Conservation (phyloP, 23 tunicate genomes). For the Oikopleura albicans region DNA sequence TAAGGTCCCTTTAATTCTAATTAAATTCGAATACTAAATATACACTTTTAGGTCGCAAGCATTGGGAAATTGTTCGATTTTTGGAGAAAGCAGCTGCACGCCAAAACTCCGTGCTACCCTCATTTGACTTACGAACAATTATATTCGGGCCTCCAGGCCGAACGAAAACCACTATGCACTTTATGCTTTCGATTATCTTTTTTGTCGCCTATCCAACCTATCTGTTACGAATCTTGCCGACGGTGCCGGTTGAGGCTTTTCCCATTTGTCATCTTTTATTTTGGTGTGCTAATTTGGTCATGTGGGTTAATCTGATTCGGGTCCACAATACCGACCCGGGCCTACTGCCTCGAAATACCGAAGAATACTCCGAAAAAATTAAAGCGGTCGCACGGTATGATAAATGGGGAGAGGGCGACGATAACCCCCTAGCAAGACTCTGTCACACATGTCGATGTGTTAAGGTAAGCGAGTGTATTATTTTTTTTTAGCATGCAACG, state of each 20-base stretch:
- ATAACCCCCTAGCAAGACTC: conserved; percentile 53
- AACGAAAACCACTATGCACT: conserved; percentile 50
- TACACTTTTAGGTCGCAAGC: neutral
- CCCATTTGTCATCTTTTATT: conserved; percentile 40
- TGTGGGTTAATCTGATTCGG: conserved; percentile 57
- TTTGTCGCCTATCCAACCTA: conserved; percentile 63
- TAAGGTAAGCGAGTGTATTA: neutral
- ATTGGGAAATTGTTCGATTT: neutral
- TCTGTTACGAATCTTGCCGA: conserved; percentile 61
- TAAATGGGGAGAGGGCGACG: conserved; percentile 66
- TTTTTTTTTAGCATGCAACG: too few species aligned
- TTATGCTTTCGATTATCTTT: conserved; percentile 37
- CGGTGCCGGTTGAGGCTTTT: conserved; percentile 29
- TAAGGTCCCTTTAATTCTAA: too few species aligned
- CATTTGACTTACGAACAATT: conserved; percentile 24
- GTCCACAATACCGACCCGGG: conserved; percentile 84
- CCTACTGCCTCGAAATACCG: conserved; percentile 66
- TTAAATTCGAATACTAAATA: too few species aligned
- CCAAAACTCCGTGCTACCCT: neutral
- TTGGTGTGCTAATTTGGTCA: conserved; percentile 23
- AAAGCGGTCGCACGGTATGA: conserved; percentile 48
- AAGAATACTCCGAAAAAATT: conserved; percentile 64
- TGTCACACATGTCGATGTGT: conserved; percentile 92
- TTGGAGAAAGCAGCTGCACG: conserved; percentile 7
- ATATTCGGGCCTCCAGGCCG: conserved; percentile 95